Evolutionary conservation across 1,140 invertebrate genomes (phyloP).

Genomic region (Trachymyrmex cornetzi): DNA sequence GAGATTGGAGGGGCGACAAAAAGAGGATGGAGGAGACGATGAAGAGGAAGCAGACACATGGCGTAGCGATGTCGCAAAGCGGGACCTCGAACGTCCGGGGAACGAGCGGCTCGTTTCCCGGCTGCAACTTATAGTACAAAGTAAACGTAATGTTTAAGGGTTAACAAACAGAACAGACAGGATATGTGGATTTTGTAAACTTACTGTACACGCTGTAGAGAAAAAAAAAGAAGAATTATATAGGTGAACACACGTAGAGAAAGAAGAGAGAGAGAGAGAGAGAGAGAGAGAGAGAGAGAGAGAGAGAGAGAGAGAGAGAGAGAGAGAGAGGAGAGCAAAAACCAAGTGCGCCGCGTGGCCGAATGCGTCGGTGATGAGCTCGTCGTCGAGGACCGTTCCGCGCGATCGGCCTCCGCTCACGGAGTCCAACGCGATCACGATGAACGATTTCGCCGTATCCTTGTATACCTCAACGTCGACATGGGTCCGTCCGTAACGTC

Average conservation of each 20-base stretch:
- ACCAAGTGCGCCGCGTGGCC: slow-evolving; percentile 43
- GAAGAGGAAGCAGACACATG: slow-evolving; percentile 53
- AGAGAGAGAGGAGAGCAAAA: slow-evolving; percentile 1
- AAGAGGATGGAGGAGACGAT: slow-evolving; percentile 42
- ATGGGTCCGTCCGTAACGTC: background rate
- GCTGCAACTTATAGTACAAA: slow-evolving; percentile 86
- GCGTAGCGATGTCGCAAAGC: slow-evolving; percentile 71
- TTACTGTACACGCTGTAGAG: slow-evolving; percentile 72
- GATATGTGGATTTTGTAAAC: slow-evolving; percentile 71
- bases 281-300: too few species aligned
- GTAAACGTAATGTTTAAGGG: slow-evolving; percentile 80
- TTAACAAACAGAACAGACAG: slow-evolving; percentile 47
- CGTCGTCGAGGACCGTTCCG: slow-evolving; percentile 10
- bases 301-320: too few species aligned
- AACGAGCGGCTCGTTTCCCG: slow-evolving; percentile 71
- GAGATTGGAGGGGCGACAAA: slow-evolving; percentile 6
- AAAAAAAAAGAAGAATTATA: background rate
- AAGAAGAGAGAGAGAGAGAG: background rate
- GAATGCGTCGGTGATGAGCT: slow-evolving; percentile 30
- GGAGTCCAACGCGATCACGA: slow-evolving; percentile 52
- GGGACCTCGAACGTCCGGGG: slow-evolving; percentile 77
- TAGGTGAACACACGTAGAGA: background rate
- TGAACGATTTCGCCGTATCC: slow-evolving; percentile 31
- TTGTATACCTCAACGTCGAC: slow-evolving; percentile 25
- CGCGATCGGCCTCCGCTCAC: slow-evolving; percentile 46